Conservation (phyloP, 1,140 invertebrate species). For the Brachionus calyciflorus region DNA sequence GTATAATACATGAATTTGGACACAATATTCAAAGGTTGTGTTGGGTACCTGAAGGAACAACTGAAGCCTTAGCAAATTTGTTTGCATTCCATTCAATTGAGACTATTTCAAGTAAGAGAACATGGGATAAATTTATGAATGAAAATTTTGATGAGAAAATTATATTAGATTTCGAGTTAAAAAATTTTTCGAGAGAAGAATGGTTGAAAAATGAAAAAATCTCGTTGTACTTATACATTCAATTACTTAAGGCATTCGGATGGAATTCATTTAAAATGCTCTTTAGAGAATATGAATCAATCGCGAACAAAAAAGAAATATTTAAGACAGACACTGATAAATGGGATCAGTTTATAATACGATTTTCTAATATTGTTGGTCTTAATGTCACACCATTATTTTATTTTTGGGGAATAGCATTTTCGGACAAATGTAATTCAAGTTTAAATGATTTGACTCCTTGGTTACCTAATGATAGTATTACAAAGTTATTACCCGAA, state of each 20-base stretch:
- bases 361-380: slow-evolving; percentile 40
- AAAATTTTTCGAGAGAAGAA: background rate
- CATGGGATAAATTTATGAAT: slow-evolving; percentile 49
- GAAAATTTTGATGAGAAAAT: slow-evolving; percentile 12
- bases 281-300: slow-evolving; percentile 23
- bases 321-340: slow-evolving; percentile 16
- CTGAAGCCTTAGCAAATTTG: slow-evolving; percentile 50
- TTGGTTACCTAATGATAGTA: slow-evolving; percentile 31
- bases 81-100: slow-evolving; percentile 51
- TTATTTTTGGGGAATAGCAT: slow-evolving; percentile 10
- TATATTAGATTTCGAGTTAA: background rate
- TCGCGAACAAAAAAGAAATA: background rate
- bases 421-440: background rate
- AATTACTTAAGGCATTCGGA: slow-evolving; percentile 17
- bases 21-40: slow-evolving; percentile 50
- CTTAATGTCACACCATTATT: slow-evolving; percentile 23
- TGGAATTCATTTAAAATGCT: slow-evolving; percentile 20
- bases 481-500: background rate
- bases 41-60: slow-evolving; percentile 49
- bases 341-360: slow-evolving; percentile 40
- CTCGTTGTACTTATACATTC: slow-evolving; percentile 4
- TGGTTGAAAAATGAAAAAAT: slow-evolving; percentile 2
- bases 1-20: slow-evolving; percentile 50
- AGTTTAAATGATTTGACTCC: slow-evolving; percentile 2
- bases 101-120: slow-evolving; percentile 38